Base-by-base conservation (phyloP, 2,797 vertebrate genomes). In the Hafferia zeledoni region DNA sequence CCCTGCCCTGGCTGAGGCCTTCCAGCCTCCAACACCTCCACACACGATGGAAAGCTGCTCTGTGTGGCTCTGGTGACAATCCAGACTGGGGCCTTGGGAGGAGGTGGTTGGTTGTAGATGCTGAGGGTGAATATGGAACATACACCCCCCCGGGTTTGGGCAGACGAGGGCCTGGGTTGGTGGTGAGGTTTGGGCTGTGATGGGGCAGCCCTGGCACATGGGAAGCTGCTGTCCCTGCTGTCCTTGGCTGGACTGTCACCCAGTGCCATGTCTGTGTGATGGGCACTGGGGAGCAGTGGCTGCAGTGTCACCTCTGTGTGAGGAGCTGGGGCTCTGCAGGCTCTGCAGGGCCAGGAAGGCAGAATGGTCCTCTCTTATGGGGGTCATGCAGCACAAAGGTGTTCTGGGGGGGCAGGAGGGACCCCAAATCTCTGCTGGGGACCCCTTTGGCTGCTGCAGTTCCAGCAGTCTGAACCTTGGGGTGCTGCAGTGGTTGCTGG, bases 321-420 rank as follows among this genome's bases (percentile, higher is more conserved):
- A 19, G 8, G 43, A 20, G 11, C 10, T 30, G 5, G n/a, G 24
- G n/a, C 13, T 10, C 14, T 39, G 52, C 46, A 5, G 55, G 41
- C 56, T 37, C 22, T 1, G 1, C 5, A 41, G 9, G 47, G 6
- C 16, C 30, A 17, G 39, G 27, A 5, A 4, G 44, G 37, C 46
- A 37, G 41, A 20, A 2, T 28, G 17, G n/a, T 43, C 35, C 47
- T 11, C 17, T 7, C 33, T 6, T 5, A 2, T 13, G 6, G 0
- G 4, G 68, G 24, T 41, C n/a, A 0, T 13, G 9, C 0, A 8
- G 39, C 49, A 31, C 2, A 0, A 0, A 0, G 60, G 43, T 31
- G 11, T 11, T 14, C 39, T 19, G 2, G 8, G 28, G 56, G 43
- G 11, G 0, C 2, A 27, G 10, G 4, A 9, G 5, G 52, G n/a